Evolutionary conservation across 2,113 vertebrate species (phyloP).

Genomic region (Pedetes capensis): DNA sequence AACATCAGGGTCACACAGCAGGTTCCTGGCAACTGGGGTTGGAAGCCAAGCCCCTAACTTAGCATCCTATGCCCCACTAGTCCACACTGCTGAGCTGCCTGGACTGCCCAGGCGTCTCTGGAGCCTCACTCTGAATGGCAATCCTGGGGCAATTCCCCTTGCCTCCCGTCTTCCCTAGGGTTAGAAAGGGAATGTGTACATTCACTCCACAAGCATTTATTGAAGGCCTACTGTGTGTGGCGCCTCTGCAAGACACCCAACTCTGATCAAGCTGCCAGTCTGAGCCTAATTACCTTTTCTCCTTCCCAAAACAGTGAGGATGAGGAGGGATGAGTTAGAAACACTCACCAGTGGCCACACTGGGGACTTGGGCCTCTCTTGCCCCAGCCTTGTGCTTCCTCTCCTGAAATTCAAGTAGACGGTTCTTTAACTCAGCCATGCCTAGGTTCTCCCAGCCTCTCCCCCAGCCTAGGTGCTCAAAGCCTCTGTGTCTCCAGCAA

Average conservation of each 20-base stretch:
- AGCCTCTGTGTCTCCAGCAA: not conserved
- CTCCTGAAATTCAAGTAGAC: not conserved
- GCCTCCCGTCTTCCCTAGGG: not conserved
- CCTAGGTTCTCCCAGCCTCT: not conserved
- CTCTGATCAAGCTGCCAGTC: not conserved
- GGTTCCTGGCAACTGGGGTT: not conserved
- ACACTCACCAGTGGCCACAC: not conserved
- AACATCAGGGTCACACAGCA: not conserved
- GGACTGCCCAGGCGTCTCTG: not conserved
- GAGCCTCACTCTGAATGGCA: not conserved
- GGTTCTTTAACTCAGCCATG: not conserved
- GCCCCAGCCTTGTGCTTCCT: not conserved
- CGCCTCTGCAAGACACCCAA: not conserved
- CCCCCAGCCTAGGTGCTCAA: not conserved
- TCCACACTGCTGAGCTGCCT: not conserved
- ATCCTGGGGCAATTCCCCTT: not conserved
- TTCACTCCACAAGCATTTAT: not conserved
- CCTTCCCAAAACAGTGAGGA: not conserved
- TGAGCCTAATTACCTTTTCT: not conserved
- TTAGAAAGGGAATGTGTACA: not conserved
- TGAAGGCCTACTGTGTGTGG: not conserved
- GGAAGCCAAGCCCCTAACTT: not conserved
- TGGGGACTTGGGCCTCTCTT: not conserved
- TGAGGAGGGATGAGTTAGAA: not conserved
- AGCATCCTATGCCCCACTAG: not conserved